Base-by-base conservation (phyloP, 2,888 invertebrate genomes). In the Meloe dianella region DNA sequence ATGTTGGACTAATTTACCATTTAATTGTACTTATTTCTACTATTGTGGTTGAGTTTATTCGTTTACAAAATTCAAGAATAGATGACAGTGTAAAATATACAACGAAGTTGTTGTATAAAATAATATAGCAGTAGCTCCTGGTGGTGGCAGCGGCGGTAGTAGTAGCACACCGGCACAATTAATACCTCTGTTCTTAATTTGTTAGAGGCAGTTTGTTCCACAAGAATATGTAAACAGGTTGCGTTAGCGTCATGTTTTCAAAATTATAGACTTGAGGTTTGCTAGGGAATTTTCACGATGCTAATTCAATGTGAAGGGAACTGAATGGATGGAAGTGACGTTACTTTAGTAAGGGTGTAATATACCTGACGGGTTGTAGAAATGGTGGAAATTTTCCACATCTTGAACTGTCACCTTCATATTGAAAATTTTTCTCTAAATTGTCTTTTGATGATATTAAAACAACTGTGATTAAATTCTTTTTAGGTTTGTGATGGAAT, bases 171-270 rank as follows among this genome's bases (percentile, higher is more conserved):
- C 75, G 76, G 72, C 74, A 75, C 79, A 78, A 80, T 80, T 78
- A 79, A 77, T 79, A 78, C 76, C 77, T 73, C 68, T 73, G 75
- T 77, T 73, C 77, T 79, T 80, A 80, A 80, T 81, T 80, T 79
- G 79, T 79, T 79, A 77, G 75, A 75, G 75, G 77, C 78, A 79
- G 75, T 80, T 78, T 78, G 75, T 76, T 77, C 76, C 79, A 71
- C 75, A 74, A 73, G 77, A 79, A 79, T 80, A 80, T 79, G 79
- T 80, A 80, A 79, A 78, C 77, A 78, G 73, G 75, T 71, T 74
- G 75, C 73, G 71, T 75, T 76, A 73, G 71, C 74, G 77, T 77
- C 77, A 75, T 76, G 75, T 77, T 78, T 76, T 76, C 74, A 73
- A 76, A 78, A 77, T 78, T 79, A 79, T 79, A 74, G 75, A 74